phyloP scores from a whole-genome alignment of 1,140 invertebrate genomes.

The Drosophila teissieri region DNA sequence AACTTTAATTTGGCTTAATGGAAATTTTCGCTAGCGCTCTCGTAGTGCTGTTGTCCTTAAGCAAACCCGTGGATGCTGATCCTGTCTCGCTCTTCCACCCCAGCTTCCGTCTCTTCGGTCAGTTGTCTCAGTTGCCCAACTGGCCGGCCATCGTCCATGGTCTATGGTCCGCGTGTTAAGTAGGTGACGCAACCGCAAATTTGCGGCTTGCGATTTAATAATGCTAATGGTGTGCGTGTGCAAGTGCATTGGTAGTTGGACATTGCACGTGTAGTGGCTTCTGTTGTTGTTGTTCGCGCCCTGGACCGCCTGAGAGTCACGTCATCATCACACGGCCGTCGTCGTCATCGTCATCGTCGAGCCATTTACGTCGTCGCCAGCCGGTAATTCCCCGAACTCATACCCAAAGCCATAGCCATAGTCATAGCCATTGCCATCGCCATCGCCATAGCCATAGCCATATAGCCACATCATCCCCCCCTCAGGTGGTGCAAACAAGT shows the following conservation, averaged over 20 bases:
- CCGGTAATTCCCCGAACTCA: conserved; percentile 57
- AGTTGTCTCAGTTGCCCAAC: conserved; percentile 2
- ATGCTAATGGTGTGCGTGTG: conserved; percentile 63
- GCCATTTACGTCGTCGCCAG: conserved; percentile 71
- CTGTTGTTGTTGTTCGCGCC: conserved; percentile 13
- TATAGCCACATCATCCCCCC: conserved; percentile 22
- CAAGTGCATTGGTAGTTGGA: conserved; percentile 40
- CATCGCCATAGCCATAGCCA: conserved; percentile 8
- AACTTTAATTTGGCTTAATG: conserved; percentile 83
- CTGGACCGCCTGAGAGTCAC: conserved; percentile 71
- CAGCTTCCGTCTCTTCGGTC: background rate
- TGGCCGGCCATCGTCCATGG: conserved; percentile 32
- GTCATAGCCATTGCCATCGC: too few species aligned
- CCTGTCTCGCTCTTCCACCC: conserved; percentile 6
- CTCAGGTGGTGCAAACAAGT: conserved; percentile 71
- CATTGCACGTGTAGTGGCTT: conserved; percentile 10
- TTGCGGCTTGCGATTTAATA: conserved; percentile 79
- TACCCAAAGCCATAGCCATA: conserved; percentile 13
- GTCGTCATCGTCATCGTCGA: conserved; percentile 34
- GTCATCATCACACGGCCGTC: conserved; percentile 44
- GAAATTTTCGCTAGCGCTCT: conserved; percentile 65
- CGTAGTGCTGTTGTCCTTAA: conserved; percentile 39
- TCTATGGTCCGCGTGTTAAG: conserved; percentile 60
- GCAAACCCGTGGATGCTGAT: conserved; percentile 38
- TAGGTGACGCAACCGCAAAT: conserved; percentile 83